Base-by-base conservation (phyloP, 2,888 invertebrate genomes). In the Cantharis rufa region DNA sequence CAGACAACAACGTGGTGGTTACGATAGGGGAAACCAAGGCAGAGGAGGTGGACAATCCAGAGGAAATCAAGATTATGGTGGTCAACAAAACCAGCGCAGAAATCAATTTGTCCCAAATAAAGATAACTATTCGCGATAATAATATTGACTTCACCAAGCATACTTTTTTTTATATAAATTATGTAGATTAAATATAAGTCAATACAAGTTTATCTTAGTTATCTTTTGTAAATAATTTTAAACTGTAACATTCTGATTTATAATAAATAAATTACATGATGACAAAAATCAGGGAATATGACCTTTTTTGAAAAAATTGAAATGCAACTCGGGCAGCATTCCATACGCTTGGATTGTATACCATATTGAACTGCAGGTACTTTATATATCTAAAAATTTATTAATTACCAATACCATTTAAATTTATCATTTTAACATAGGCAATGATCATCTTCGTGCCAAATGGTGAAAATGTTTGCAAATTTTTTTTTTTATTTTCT, bases 11-110 rank as follows among this genome's bases (percentile, higher is more conserved):
- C 69, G 32, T 1, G n/a, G 18, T 21, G 11, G 13, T 15, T n/a
- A 66, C 0, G 64, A 24, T 24, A 48, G 48, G 10, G 28, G 69
- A 69, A 70, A 70, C 15, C 13, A 16, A 10, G 61, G 27, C 28
- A 32, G 72, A 9, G 15, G n/a, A 61, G 68, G 68, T 11, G 71
- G 71, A 13, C 32, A 69, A 73, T 62, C 73, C 69, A 15, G 27
- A 63, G 16, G 63, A 62, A 3, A 24, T 70, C 32, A 79, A 15
- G 71, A 77, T 27, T 71, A 69, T 7, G 69, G 72, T 3, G 72
- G 73, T 64, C 75, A 69, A 76, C 79, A 62, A 71, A 74, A 61
- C 70, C 32, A 72, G 77, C 68, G 24, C 1, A 48, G 48, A 48
- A n/a, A n/a, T 48, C 48, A 48, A 48, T 48, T n/a, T 48, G 13